Evolutionary conservation across 2,888 invertebrate genomes (phyloP).

Genomic region (Dasysyrphus albostriatus): DNA sequence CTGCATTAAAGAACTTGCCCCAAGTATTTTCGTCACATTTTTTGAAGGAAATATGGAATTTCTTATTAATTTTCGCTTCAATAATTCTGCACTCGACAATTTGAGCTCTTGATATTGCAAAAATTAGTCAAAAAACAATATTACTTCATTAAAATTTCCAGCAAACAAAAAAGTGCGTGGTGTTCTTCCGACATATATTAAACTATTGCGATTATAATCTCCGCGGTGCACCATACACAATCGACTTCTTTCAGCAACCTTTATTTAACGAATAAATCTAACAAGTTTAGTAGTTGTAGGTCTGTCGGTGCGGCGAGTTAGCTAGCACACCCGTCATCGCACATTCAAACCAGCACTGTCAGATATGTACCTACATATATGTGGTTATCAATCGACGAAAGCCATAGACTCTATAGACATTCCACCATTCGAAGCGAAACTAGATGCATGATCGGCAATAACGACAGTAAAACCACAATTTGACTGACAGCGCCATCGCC

Average conservation of each 20-base stretch:
- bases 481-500: slow-evolving; percentile 46
- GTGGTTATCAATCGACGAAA: slow-evolving; percentile 44
- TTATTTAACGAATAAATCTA: slow-evolving; percentile 45
- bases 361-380: too few species aligned
- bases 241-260: background rate
- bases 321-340: slow-evolving; percentile 52
- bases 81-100: background rate
- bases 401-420: slow-evolving; percentile 26
- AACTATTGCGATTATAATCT: slow-evolving; percentile 8
- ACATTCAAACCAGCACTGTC: background rate
- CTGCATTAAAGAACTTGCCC: too few species aligned
- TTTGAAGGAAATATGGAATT: too few species aligned
- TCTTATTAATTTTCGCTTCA: background rate
- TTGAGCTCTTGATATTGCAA: background rate
- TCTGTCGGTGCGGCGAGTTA: slow-evolving; percentile 25
- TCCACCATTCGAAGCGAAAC: background rate
- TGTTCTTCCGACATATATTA: slow-evolving; percentile 24
- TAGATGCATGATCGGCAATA: slow-evolving; percentile 38
- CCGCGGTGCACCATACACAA: background rate
- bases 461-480: slow-evolving; percentile 15
- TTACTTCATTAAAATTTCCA: background rate
- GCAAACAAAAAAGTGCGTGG: slow-evolving; percentile 38
- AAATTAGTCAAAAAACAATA: background rate
- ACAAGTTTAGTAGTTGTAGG: slow-evolving; percentile 28
- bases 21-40: too few species aligned